A percentile compares a stretch with the other conserved stretches of the same genome.
phyloP scores from a whole-genome alignment of 2,113 vertebrate genomes.

The Synchiropus splendidus region DNA sequence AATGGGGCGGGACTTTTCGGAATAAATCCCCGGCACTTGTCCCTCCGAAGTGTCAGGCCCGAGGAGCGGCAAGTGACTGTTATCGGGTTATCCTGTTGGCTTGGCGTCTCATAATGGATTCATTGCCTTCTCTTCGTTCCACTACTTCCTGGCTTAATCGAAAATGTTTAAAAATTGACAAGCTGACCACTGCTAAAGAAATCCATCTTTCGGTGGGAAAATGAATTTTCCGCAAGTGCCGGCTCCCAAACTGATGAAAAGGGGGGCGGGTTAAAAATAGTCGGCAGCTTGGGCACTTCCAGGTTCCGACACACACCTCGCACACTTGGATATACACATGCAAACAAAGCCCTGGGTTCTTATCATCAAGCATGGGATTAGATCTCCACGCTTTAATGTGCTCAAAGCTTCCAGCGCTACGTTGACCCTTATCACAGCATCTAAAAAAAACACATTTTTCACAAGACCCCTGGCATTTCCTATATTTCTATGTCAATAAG shows the following conservation, averaged over 20 bases:
- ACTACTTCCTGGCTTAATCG: constrained; percentile 20
- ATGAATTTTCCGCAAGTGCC: constrained; percentile 38
- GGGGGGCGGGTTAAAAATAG: constrained; percentile 28
- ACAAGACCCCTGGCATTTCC: constrained; percentile 16
- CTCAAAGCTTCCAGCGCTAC: constrained; percentile 31
- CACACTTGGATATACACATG: constrained; percentile 7
- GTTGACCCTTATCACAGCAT: constrained; percentile 29
- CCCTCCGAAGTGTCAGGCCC: too few relatives aligned
- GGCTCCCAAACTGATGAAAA: constrained; percentile 39
- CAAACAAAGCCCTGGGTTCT: constrained; percentile 14
- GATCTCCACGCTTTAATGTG: constrained; percentile 38
- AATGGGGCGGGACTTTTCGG: too few relatives aligned
- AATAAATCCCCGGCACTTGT: too few relatives aligned
- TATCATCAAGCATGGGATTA: constrained; percentile 37
- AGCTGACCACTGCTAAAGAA: constrained; percentile 48
- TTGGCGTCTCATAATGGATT: constrained; percentile 46
- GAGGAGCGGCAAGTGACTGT: constrained; percentile 11
- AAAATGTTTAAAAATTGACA: constrained; percentile 52
- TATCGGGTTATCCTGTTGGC: constrained; percentile 32
- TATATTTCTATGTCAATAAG: constrained; percentile 21
- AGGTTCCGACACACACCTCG: constrained; percentile 8
- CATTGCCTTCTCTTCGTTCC: constrained; percentile 29
- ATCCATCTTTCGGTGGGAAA: constrained; percentile 35
- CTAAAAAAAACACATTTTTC: constrained; percentile 19
- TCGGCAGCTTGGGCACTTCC: constrained; percentile 4